Base-by-base conservation (phyloP, 2,888 invertebrate species). In the Clepsis dumicolana region DNA sequence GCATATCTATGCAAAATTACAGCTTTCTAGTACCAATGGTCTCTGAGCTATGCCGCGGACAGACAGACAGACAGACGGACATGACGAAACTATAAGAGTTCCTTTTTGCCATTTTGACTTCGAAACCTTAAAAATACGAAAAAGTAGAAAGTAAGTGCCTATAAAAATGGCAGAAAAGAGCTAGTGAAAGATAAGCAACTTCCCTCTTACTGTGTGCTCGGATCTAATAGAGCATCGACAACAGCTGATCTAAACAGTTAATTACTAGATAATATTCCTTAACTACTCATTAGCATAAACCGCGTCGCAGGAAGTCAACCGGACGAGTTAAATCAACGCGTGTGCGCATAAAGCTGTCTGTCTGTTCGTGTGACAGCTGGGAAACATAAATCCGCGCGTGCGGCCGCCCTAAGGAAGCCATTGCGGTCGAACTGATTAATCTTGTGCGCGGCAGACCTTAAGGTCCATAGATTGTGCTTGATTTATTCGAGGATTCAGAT, bases 321-420 rank as follows among this genome's bases (percentile, higher is more conserved):
- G 54, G 54, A 66, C 32, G 12, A 32, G 48, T 24, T 56, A 64
- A 64, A 65, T 65, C 38, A 65, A 38, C 35, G 35, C 27, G 16
- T 38, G 32, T 32, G 41, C 29, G 52, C 50, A 38, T 68, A 63
- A 27, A 67, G 50, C 56, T 38, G 62, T 35, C 32, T 64, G 44
- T 64, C 59, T 29, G 59, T 41, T 52, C 10, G 50, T 21, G 62
- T 41, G 63, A 38, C 18, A 18, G 62, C 57, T 29, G 29, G 68
- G 68, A 68, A 64, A 57, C 64, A 68, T 68, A 57, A 64, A 68
- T 68, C 59, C 35, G 60, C 16, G 54, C 44, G 63, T 44, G 63
- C n/a, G 48, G 48, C 48, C 21, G 48, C 21, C 48, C 48, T 48
- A 48, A 48, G 48, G 48, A 48, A 48, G 48, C 48, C 48, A 48